These are phyloP conservation scores for Pocillopora damicornis DNA, from an alignment of 64 coral and sea anemone genomes.

Conservation along the genomic window DNA sequence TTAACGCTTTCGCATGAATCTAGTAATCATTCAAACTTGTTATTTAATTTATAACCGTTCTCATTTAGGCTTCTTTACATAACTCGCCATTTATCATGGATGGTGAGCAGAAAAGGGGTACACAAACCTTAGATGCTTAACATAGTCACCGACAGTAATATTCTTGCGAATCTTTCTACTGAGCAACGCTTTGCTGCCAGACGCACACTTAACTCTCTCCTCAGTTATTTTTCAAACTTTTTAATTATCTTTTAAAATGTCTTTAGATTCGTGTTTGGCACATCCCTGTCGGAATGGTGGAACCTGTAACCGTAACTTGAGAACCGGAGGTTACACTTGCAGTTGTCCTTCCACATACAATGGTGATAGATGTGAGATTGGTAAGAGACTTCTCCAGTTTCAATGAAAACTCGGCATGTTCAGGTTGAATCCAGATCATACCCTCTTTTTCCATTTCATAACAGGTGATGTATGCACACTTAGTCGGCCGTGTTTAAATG, in stretches of 20 bases:
- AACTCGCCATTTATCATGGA: too few relatives aligned
- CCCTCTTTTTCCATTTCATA: background rate
- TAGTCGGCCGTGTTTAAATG: background rate
- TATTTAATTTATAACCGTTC: too few relatives aligned
- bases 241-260: background rate
- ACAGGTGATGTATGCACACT: background rate
- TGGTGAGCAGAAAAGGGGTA: too few relatives aligned
- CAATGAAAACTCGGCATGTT: too few relatives aligned
- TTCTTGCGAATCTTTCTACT: too few relatives aligned
- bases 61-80: too few relatives aligned
- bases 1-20: too few relatives aligned
- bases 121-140: too few relatives aligned
- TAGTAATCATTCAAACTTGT: too few relatives aligned
- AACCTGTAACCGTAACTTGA: background rate
- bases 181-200: too few relatives aligned
- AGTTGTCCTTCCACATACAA: background rate
- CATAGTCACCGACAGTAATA: too few relatives aligned
- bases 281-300: slow-evolving; percentile 15
- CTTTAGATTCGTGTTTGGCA: background rate
- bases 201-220: background rate
- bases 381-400: background rate
- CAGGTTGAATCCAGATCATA: background rate
- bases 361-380: background rate
- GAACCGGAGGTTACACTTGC: background rate
- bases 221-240: background rate